Percentiles rank a stretch among this genome's conserved stretches.
These are phyloP conservation scores for Phortica variegata DNA, from an alignment of 1,140 invertebrate genomes.

Conservation along the genomic window DNA sequence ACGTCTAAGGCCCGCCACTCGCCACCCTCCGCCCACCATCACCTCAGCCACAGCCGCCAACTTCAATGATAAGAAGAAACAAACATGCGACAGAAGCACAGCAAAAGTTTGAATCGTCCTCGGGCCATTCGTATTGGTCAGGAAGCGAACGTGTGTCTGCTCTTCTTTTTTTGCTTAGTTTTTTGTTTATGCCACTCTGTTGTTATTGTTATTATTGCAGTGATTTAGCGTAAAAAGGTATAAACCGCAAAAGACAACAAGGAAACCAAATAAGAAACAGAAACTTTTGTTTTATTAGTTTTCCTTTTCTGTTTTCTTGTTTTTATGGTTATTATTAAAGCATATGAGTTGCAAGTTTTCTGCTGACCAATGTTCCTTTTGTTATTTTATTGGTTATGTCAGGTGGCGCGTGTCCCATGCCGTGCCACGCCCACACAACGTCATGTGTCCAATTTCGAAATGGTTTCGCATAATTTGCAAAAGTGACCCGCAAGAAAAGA, in stretches of 20 bases:
- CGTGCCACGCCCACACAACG: slow-evolving; percentile 16
- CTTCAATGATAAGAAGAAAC: too few species aligned
- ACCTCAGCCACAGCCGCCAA: slow-evolving; percentile 3
- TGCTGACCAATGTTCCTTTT: slow-evolving; percentile 43
- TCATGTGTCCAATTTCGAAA: slow-evolving; percentile 56
- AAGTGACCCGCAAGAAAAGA: slow-evolving; percentile 13
- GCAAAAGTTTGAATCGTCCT: slow-evolving; percentile 26
- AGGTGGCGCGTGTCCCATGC: not conserved
- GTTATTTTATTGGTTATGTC: not conserved
- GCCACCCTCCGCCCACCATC: too few species aligned
- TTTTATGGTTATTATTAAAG: slow-evolving; percentile 39
- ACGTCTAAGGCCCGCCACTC: too few species aligned
- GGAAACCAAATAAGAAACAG: slow-evolving; percentile 28
- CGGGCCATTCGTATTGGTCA: slow-evolving; percentile 47
- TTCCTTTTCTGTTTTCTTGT: slow-evolving; percentile 8
- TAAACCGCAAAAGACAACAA: slow-evolving; percentile 18
- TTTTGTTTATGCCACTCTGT: too few species aligned
- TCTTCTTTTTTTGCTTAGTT: slow-evolving; percentile 8
- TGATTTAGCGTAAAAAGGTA: slow-evolving; percentile 54
- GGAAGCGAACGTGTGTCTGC: slow-evolving; percentile 39
- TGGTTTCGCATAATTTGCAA: slow-evolving; percentile 56
- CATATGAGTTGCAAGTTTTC: slow-evolving; percentile 50
- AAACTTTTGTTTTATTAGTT: slow-evolving; percentile 55
- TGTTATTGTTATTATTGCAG: slow-evolving; percentile 30
- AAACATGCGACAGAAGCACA: not conserved